Evolutionary conservation across 2,888 invertebrate genomes (phyloP).

Genomic region (Yponomeuta evonymella): DNA sequence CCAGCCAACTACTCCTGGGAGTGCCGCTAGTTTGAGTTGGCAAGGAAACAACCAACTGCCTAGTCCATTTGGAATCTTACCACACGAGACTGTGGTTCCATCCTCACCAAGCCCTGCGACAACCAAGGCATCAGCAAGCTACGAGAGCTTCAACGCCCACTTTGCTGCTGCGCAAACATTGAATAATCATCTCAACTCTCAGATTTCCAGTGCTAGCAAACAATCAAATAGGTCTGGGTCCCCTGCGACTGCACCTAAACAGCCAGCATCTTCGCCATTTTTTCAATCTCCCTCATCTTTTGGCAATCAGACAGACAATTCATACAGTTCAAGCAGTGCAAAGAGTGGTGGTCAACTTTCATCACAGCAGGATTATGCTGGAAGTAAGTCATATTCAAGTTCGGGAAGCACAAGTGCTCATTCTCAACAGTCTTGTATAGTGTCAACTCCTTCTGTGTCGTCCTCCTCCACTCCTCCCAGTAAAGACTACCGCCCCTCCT

Average conservation of each 20-base stretch:
- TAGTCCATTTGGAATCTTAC: constrained; percentile 86
- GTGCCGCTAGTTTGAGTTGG: constrained; percentile 78
- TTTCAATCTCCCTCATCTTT: constrained; percentile 80
- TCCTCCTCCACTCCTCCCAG: constrained; percentile 68
- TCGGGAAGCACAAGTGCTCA: constrained; percentile 75
- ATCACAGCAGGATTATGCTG: constrained; percentile 74
- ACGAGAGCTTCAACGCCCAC: constrained; percentile 83
- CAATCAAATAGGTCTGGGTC: constrained; percentile 76
- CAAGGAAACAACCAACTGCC: constrained; percentile 82
- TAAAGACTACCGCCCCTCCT: constrained; percentile 80
- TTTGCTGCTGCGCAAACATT: constrained; percentile 80
- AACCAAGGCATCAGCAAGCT: constrained; percentile 73
- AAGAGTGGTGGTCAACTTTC: constrained; percentile 73
- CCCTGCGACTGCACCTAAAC: constrained; percentile 69
- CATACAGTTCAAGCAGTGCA: constrained; percentile 74
- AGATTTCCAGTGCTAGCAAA: constrained; percentile 75
- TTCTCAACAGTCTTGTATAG: constrained; percentile 84
- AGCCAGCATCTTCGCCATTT: constrained; percentile 74
- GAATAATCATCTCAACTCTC: constrained; percentile 80
- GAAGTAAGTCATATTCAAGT: constrained; percentile 78
- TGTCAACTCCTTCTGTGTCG: constrained; percentile 78
- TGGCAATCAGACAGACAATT: constrained; percentile 74
- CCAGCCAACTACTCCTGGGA: constrained; percentile 74
- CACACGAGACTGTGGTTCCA: constrained; percentile 85
- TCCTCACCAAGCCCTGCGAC: constrained; percentile 78